Base-by-base conservation (phyloP, 2,888 invertebrate species). In the Agrilus cyanescens region DNA sequence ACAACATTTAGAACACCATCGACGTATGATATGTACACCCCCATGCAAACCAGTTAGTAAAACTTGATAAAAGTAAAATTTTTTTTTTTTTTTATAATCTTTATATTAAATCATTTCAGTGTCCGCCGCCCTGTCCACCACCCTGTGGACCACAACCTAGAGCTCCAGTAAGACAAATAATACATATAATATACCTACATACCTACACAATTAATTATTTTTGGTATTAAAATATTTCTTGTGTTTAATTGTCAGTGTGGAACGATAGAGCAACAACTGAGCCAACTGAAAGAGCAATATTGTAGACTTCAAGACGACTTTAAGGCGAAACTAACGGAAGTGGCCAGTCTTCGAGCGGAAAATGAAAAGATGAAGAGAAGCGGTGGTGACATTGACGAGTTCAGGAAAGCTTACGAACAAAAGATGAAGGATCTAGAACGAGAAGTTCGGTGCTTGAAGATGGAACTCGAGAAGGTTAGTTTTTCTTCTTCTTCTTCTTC, bases 321-420 rank as follows among this genome's bases (percentile, higher is more conserved):
- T 57, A 82, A 78, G 52, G 72, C 70, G 1, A 82, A 82, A 69
- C 66, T 82, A 10, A 72, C 74, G 6, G 82, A 83, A 70, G 80
- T 82, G 42, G 70, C 72, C 2, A 65, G 68, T 37, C 56, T 75
- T 25, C 57, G 74, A 45, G 63, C 71, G 0, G 73, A 75, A 33
- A 63, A 68, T 10, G 73, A 74, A 18, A 69, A 68, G 49, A 50
- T 71, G 18, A 72, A 68, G 47, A 62, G 63, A 20, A 61, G 57
- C n/a, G 53, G 61, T 1, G 65, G 67, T 29, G 65, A 68, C 32
- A 56, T 63, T 49, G 49, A 69, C 57, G 54, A 68, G 56, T 43
- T 62, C 53, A 76, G 72, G 48, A 76, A 75, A 49, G 70, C 72
- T 37, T 57, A 74, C 7, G 80, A 80, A 45, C 74, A 73, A 37